Evolutionary conservation across 1,140 invertebrate species (phyloP).

Genomic region (Heliconius melpomene): DNA sequence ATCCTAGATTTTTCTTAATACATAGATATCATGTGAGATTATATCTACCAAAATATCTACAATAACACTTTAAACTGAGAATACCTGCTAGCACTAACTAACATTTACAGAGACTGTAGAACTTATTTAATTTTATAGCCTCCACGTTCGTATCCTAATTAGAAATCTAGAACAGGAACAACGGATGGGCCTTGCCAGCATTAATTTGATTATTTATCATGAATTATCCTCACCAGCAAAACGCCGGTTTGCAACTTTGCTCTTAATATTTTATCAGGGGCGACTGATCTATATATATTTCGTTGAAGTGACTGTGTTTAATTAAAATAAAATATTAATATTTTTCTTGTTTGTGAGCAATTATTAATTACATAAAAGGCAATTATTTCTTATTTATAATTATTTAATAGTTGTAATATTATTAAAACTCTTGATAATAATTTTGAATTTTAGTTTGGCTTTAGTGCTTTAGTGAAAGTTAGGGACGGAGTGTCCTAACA

Average conservation of each 20-base stretch:
- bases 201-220: slow-evolving; percentile 26
- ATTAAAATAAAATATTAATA: not conserved
- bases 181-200: slow-evolving; percentile 17
- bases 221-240: slow-evolving; percentile 16
- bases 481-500: too few species aligned
- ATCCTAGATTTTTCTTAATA: not conserved
- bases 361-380: too few species aligned
- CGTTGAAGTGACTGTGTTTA: not conserved
- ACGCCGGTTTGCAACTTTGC: slow-evolving; percentile 16
- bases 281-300: not conserved
- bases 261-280: slow-evolving; percentile 26
- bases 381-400: too few species aligned
- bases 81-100: slow-evolving; percentile 8
- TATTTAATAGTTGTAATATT: too few species aligned
- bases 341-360: not conserved
- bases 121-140: slow-evolving; percentile 25
- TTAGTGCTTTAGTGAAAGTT: too few species aligned
- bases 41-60: not conserved
- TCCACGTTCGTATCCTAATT: slow-evolving; percentile 43
- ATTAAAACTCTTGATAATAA: too few species aligned
- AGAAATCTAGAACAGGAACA: slow-evolving; percentile 45
- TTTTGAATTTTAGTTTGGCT: too few species aligned
- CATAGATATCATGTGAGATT: not conserved
- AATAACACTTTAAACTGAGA: slow-evolving; percentile 10
- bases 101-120: slow-evolving; percentile 14